These are phyloP conservation scores for Monopis laevigella DNA, from an alignment of 2,888 invertebrate genomes.

Conservation along the genomic window DNA sequence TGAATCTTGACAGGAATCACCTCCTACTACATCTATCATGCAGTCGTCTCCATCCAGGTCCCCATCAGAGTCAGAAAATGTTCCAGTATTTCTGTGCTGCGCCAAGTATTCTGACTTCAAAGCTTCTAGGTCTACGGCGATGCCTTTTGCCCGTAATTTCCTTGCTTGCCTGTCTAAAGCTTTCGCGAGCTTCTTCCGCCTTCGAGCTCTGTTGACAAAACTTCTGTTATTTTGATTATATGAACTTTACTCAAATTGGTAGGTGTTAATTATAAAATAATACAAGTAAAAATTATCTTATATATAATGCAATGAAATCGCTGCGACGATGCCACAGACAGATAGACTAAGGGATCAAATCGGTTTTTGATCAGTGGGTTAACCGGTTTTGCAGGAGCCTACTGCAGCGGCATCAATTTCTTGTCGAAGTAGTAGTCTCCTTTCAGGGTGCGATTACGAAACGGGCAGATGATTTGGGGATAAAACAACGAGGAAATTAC, in stretches of 20 bases:
- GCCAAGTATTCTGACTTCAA: constrained; percentile 86
- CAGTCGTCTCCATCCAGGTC: constrained; percentile 73
- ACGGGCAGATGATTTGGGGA: no score
- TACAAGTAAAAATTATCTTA: not conserved
- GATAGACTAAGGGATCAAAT: no score
- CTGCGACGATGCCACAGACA: no score
- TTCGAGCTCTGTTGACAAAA: constrained; percentile 74
- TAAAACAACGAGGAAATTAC: no score
- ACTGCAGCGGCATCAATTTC: no score
- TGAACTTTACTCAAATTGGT: not conserved
- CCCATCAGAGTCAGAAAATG: constrained; percentile 68
- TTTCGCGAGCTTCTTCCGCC: constrained; percentile 91
- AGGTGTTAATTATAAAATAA: not conserved
- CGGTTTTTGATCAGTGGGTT: no score
- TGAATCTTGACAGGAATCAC: constrained; percentile 77
- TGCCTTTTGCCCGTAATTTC: constrained; percentile 90
- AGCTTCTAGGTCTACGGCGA: constrained; percentile 87
- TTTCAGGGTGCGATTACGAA: no score
- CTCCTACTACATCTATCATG: constrained; percentile 88
- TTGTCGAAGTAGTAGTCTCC: no score
- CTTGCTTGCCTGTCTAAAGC: constrained; percentile 91
- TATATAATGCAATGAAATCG: no score
- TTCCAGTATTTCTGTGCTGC: constrained; percentile 72
- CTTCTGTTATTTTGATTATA: no score
- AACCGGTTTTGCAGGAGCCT: no score